A percentile compares a stretch with the other conserved stretches of the same genome.
phyloP scores from a whole-genome alignment of 2,888 invertebrate genomes.

The Hipparchia sbordonii region DNA sequence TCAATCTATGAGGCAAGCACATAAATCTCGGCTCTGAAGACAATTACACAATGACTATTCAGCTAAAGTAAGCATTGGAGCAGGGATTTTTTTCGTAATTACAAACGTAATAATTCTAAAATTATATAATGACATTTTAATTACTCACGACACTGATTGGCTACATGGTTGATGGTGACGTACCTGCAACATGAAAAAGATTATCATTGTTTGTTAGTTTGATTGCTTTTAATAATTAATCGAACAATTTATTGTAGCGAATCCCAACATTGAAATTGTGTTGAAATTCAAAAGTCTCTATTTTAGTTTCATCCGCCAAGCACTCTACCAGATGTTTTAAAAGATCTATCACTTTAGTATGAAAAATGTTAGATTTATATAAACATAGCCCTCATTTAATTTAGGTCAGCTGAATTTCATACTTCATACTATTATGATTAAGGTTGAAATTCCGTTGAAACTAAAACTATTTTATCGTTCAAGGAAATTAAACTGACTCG shows the following conservation, averaged over 20 bases:
- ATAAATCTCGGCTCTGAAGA: constrained; percentile 17
- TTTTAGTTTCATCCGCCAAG: constrained; percentile 49
- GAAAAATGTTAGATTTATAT: constrained; percentile 59
- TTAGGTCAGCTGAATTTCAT: constrained; percentile 45
- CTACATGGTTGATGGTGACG: constrained; percentile 31
- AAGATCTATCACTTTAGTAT: constrained; percentile 58
- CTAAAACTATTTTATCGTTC: constrained; percentile 8
- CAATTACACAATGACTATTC: constrained; percentile 23
- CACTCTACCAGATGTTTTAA: constrained; percentile 60
- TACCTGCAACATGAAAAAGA: constrained; percentile 43
- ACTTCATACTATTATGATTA: constrained; percentile 41
- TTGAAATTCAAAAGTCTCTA: constrained; percentile 47
- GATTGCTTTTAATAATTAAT: neutral
- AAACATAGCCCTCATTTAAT: constrained; percentile 56
- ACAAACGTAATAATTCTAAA: constrained; percentile 30
- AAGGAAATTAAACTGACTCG: constrained; percentile 26
- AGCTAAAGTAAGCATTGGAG: constrained; percentile 15
- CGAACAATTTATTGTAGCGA: constrained; percentile 4
- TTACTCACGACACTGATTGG: constrained; percentile 38
- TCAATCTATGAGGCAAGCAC: constrained; percentile 26
- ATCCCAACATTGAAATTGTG: constrained; percentile 22
- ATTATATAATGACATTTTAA: constrained; percentile 32
- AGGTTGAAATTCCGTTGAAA: constrained; percentile 14
- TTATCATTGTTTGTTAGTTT: constrained; percentile 29
- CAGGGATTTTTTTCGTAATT: constrained; percentile 28